Conservation (phyloP, 2,888 invertebrate genomes). For the Thera britannica region DNA sequence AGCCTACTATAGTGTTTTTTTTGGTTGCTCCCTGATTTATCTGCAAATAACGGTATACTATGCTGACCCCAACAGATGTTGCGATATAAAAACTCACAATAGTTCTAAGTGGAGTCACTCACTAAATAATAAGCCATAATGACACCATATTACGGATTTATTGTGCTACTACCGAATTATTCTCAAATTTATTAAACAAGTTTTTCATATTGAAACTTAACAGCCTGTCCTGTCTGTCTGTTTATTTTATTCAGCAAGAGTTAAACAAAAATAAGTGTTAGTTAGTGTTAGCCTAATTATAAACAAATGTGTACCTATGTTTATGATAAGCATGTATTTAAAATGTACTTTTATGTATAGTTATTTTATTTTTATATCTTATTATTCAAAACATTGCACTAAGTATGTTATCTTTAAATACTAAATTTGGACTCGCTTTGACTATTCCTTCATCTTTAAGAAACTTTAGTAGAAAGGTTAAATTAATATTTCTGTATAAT, state of each 20-base stretch:
- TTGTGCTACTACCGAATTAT: constrained; percentile 75
- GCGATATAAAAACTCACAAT: constrained; percentile 71
- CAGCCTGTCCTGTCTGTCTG: constrained; percentile 12
- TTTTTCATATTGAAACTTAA: constrained; percentile 5
- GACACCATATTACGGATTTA: constrained; percentile 83
- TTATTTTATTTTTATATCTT: too few species aligned
- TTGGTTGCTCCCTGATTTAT: constrained; percentile 39
- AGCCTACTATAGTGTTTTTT: neutral
- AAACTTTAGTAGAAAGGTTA: too few species aligned
- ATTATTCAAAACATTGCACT: too few species aligned
- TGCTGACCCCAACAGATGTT: constrained; percentile 51
- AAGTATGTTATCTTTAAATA: too few species aligned
- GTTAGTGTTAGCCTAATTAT: too few species aligned
- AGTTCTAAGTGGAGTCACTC: constrained; percentile 75
- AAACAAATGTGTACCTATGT: too few species aligned
- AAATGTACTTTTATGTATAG: too few species aligned
- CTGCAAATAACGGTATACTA: constrained; percentile 49
- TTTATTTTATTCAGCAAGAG: neutral
- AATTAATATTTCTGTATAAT: too few species aligned
- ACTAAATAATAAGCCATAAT: constrained; percentile 77
- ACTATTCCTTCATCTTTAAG: too few species aligned
- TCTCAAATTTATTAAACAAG: constrained; percentile 76
- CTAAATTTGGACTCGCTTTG: too few species aligned
- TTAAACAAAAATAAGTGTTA: too few species aligned
- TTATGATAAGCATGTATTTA: too few species aligned